Base-by-base conservation (phyloP, 1,140 invertebrate species). In the Ptiloglossa arizonensis region DNA sequence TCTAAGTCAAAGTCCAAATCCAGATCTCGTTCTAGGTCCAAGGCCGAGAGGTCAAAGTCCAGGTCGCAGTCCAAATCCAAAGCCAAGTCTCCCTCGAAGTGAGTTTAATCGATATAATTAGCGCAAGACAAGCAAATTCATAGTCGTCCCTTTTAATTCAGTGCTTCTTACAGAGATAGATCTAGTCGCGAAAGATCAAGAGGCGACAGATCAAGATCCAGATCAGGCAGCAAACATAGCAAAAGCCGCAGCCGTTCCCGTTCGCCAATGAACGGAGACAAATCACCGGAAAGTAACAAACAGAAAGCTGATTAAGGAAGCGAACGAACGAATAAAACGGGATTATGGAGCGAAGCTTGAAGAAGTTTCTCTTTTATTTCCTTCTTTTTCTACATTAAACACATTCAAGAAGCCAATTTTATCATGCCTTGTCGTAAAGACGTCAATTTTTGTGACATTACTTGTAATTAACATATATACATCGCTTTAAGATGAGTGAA, bases 1-100 rank as follows among this genome's bases (percentile, higher is more conserved):
- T 93, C 94, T 80, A 93, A 93, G 83, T 94, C 93, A 86, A 93
- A 93, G 87, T 94, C 94, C 79, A 93, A 94, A 89, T 95, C 94
- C 67, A 93, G 94, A 90, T 94, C 94, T 87, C 92, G 93, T 83
- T 94, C 94, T 84, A 92, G 92, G 75, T 93, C 93, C 73, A 92
- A 93, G 85, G 88, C 92, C 87, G 93, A 94, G 81, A 93, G 93
- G 85, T 94, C 93, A 78, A 94, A 94, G 86, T 94, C 94, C 79
- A 93, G 93, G 80, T 94, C 94, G 82, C 92, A 93, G 86, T 94
- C 93, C 76, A 94, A 95, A 89, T 92, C 92, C 82, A 93, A 92
- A 90, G 93, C 91, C 83, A 94, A 93, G 89, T 93, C 93, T 77
- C 91, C 92, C 60, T 93, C 92, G 82, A 92, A 93, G 90, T 93